A percentile compares a stretch with the other conserved stretches of the same genome.
Conservation (phyloP, 2,888 invertebrate genomes). For the Caenorhabditis parvicauda region DNA sequence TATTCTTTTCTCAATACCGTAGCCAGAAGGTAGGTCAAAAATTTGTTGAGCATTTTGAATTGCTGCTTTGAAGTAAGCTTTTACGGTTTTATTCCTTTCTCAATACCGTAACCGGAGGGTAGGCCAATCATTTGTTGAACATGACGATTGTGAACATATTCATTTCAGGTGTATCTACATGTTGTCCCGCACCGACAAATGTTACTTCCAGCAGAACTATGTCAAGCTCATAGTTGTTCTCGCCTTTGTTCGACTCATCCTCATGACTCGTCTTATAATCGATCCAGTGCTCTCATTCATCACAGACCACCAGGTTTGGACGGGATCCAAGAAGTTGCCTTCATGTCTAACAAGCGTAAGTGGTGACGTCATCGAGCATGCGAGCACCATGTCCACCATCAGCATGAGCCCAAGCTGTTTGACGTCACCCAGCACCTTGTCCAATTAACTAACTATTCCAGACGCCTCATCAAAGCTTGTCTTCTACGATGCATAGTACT, state of each 20-base stretch:
- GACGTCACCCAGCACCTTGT: too few relatives aligned
- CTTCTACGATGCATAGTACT: too few relatives aligned
- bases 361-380: too few relatives aligned
- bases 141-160: not conserved
- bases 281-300: conserved; percentile 56
- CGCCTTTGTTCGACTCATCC: conserved; percentile 32
- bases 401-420: too few relatives aligned
- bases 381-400: too few relatives aligned
- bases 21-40: too few relatives aligned
- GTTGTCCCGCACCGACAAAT: conserved; percentile 37
- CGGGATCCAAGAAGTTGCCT: not conserved
- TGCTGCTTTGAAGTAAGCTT: too few relatives aligned
- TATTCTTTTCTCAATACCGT: not conserved
- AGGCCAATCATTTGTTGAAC: not conserved
- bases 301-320: conserved; percentile 52
- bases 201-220: conserved; percentile 49
- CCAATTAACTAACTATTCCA: too few relatives aligned
- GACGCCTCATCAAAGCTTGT: too few relatives aligned
- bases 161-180: conserved; percentile 46
- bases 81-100: not conserved
- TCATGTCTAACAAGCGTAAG: too few relatives aligned
- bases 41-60: too few relatives aligned
- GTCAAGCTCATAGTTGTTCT: conserved; percentile 47
- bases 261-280: conserved; percentile 48
- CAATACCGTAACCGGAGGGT: too few relatives aligned